Conservation (phyloP, 2,888 invertebrate species). For the Taenaris catops region DNA sequence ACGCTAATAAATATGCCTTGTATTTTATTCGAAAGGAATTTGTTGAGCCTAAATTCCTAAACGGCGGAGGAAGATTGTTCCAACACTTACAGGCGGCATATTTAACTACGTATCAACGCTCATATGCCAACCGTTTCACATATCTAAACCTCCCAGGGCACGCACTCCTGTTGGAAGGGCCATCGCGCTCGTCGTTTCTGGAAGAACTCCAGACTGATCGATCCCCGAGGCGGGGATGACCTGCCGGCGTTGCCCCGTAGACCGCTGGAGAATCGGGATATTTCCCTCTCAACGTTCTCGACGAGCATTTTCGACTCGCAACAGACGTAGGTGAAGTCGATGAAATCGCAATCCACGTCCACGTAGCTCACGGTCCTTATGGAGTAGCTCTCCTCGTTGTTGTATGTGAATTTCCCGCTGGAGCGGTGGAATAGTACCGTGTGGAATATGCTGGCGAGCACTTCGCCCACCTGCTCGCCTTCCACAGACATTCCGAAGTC, state of each 20-base stretch:
- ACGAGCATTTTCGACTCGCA: constrained; percentile 91
- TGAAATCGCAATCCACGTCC: constrained; percentile 98
- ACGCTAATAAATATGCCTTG: no score
- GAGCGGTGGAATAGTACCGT: constrained; percentile 95
- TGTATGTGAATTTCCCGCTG: constrained; percentile 96
- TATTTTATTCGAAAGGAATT: no score
- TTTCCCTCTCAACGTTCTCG: constrained; percentile 85
- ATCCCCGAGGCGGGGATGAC: constrained; percentile 83
- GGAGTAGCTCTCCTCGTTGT: constrained; percentile 95
- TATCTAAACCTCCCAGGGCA: constrained; percentile 99
- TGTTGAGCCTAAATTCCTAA: no score
- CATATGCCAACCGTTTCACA: no score
- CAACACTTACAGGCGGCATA: no score
- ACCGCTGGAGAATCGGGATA: constrained; percentile 88
- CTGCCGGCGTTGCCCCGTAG: constrained; percentile 85
- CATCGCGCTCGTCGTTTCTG: constrained; percentile 94
- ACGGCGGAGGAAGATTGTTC: no score
- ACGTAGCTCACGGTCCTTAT: constrained; percentile 97
- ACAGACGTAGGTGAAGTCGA: constrained; percentile 98
- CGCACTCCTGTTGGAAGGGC: constrained; percentile 94
- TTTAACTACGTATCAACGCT: no score
- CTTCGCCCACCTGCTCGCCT: constrained; percentile 95
- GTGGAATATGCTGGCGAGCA: constrained; percentile 94
- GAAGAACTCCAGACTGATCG: constrained; percentile 97
- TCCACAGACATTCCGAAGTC: constrained; percentile 92